These are phyloP conservation scores for Euproctis similis DNA, from an alignment of 2,888 invertebrate genomes.

Conservation along the genomic window DNA sequence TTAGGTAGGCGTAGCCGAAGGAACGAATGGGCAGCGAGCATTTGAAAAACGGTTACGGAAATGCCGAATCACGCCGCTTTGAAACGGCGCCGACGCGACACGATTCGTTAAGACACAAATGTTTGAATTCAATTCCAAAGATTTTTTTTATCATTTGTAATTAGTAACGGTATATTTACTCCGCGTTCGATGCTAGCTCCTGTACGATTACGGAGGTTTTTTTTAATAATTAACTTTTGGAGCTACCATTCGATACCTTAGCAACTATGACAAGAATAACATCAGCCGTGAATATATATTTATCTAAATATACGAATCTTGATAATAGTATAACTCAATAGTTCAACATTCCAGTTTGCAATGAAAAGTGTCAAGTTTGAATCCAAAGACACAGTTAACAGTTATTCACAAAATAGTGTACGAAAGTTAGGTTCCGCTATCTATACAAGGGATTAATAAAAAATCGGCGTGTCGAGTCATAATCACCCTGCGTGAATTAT, in stretches of 20 bases:
- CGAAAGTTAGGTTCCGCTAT: too few relatives aligned
- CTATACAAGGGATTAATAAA: too few relatives aligned
- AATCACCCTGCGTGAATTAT: too few relatives aligned
- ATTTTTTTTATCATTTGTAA: conserved; percentile 55
- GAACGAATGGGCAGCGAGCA: conserved; percentile 73
- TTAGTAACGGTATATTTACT: conserved; percentile 67
- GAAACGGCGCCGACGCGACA: conserved; percentile 63
- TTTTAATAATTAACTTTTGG: conserved; percentile 52
- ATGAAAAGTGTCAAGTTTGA: too few relatives aligned
- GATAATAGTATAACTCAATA: too few relatives aligned
- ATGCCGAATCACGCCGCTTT: conserved; percentile 73
- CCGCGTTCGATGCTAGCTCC: conserved; percentile 48
- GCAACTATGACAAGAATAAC: too few relatives aligned
- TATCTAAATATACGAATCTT: too few relatives aligned
- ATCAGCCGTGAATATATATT: too few relatives aligned
- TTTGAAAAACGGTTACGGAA: conserved; percentile 63
- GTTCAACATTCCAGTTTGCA: too few relatives aligned
- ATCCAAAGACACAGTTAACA: too few relatives aligned
- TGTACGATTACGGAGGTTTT: conserved; percentile 52
- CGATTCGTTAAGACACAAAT: conserved; percentile 76
- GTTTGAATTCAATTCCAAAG: conserved; percentile 72
- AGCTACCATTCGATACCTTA: conserved; percentile 31
- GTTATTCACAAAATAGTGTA: too few relatives aligned
- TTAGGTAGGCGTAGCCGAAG: conserved; percentile 72
- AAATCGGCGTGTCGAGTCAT: too few relatives aligned